A percentile compares a stretch with the other conserved stretches of the same genome.
Conservation (phyloP, 1,140 invertebrate genomes). For the Hylaeus volcanicus region DNA sequence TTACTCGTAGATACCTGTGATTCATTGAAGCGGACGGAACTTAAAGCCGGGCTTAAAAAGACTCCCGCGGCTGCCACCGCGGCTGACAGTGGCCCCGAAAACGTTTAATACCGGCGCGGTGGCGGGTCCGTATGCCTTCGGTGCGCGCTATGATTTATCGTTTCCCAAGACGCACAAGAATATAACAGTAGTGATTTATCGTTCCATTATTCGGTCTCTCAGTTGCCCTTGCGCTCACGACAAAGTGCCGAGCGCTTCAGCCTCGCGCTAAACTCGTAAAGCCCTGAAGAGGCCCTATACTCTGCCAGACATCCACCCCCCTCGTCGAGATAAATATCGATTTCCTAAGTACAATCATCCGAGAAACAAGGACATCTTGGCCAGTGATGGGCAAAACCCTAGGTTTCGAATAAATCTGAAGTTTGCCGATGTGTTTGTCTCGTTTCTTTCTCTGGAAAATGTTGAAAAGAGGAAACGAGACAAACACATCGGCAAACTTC, state of each 20-base stretch:
- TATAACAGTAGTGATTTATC: constrained; percentile 62
- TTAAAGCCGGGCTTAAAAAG: constrained; percentile 48
- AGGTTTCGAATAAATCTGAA: no score
- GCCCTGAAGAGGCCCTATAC: constrained; percentile 35
- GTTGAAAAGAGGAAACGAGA: no score
- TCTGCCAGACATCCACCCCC: constrained; percentile 22
- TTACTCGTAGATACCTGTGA: constrained; percentile 13
- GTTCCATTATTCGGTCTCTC: constrained; percentile 54
- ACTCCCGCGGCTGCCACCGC: neutral
- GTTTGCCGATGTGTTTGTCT: no score
- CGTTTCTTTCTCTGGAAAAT: no score
- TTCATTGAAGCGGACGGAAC: constrained; percentile 28
- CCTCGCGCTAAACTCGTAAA: constrained; percentile 43
- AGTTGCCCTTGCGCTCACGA: constrained; percentile 40
- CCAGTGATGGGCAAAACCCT: no score
- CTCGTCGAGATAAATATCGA: constrained; percentile 7
- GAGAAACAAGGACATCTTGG: neutral
- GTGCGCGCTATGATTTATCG: constrained; percentile 58
- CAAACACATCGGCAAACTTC: no score
- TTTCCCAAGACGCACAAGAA: constrained; percentile 59
- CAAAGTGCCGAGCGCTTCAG: constrained; percentile 48
- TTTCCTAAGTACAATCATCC: neutral
- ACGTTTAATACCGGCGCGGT: constrained; percentile 52
- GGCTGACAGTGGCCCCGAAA: constrained; percentile 52
- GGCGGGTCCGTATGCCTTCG: constrained; percentile 46